Conservation (phyloP, 2,888 invertebrate genomes). For the Polymixis flavicincta region DNA sequence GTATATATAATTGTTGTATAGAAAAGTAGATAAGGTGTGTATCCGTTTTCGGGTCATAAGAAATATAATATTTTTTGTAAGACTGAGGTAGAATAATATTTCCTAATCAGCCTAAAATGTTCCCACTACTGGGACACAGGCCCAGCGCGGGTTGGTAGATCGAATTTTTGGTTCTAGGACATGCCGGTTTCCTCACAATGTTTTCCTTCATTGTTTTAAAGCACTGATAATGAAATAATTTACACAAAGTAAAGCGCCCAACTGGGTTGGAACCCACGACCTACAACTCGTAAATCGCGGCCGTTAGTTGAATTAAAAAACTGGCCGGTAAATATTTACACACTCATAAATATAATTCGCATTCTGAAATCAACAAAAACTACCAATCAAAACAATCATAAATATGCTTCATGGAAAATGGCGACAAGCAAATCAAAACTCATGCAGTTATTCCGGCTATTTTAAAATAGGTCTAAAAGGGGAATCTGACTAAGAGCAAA, state of each 20-base stretch:
- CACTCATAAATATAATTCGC: background rate
- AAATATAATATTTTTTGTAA: background rate
- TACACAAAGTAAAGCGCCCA: no score
- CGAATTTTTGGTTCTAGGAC: no score
- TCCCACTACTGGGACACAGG: no score
- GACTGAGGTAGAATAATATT: background rate
- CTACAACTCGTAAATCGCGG: no score
- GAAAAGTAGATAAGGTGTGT: background rate
- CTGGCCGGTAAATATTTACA: background rate
- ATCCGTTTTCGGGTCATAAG: background rate
- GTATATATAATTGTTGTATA: constrained; percentile 26
- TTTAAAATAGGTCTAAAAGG: constrained; percentile 55
- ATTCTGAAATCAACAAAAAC: background rate
- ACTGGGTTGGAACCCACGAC: no score
- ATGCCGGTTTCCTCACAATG: no score
- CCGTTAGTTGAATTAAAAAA: no score
- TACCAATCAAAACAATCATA: background rate
- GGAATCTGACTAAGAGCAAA: constrained; percentile 57
- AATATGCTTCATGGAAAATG: background rate
- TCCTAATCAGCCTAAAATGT: no score
- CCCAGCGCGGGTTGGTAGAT: no score
- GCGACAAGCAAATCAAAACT: constrained; percentile 30
- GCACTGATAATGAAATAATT: no score
- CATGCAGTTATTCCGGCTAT: constrained; percentile 23
- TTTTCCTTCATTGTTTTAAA: no score